phyloP scores from a whole-genome alignment of 1,140 invertebrate species.

The Parapsyche elsis region DNA sequence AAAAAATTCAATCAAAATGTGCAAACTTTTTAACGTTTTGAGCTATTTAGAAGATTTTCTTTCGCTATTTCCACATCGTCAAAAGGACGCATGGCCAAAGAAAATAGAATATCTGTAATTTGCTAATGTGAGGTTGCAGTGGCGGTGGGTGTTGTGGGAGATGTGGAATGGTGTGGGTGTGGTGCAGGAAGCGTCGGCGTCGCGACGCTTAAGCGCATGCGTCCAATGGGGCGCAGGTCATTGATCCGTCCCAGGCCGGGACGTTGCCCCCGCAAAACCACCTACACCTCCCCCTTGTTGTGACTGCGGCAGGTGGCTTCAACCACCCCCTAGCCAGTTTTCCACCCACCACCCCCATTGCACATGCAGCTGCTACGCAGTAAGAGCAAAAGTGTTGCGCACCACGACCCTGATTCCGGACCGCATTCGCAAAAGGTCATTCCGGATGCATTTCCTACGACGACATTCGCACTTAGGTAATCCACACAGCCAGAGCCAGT shows the following conservation, averaged over 20 bases:
- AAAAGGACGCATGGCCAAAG: no score
- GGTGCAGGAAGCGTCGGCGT: not conserved
- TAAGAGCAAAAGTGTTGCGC: constrained; percentile 23
- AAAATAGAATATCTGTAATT: no score
- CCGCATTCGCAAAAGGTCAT: not conserved
- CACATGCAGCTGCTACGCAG: constrained; percentile 19
- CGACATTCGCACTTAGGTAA: no score
- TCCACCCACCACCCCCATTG: not conserved
- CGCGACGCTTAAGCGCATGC: constrained; percentile 33
- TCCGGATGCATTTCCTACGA: no score
- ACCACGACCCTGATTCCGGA: constrained; percentile 4
- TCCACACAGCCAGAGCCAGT: no score
- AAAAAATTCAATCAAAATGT: no score
- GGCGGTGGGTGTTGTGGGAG: not conserved
- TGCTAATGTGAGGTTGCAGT: no score
- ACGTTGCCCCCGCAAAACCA: constrained; percentile 1
- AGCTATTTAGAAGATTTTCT: no score
- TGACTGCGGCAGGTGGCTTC: constrained; percentile 38
- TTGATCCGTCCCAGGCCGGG: constrained; percentile 38
- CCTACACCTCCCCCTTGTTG: constrained; percentile 9
- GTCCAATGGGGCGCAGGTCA: constrained; percentile 27
- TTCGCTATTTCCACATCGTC: no score
- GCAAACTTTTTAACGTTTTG: no score
- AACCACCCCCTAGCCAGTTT: not conserved
- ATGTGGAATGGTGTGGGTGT: not conserved